These are phyloP conservation scores for Macrostomum lignano DNA, from an alignment of 1,140 invertebrate genomes.

Conservation along the genomic window DNA sequence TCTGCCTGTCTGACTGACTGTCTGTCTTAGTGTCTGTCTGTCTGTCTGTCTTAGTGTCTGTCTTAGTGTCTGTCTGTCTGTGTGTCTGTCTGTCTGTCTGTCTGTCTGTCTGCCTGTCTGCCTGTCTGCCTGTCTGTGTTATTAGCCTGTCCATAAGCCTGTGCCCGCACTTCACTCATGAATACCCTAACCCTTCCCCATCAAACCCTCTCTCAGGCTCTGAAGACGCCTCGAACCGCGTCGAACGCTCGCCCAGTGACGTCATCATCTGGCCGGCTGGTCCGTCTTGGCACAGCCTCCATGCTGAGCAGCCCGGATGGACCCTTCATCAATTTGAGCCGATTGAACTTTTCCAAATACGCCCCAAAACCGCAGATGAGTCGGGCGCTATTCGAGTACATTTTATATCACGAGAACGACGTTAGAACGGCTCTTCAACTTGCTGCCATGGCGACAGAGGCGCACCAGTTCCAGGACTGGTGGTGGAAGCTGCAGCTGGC, in stretches of 20 bases:
- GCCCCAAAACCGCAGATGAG: constrained; percentile 42
- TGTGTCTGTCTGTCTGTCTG: too few relatives aligned
- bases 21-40: too few relatives aligned
- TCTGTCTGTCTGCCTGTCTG: too few relatives aligned
- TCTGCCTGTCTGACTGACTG: too few relatives aligned
- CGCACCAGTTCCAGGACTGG: constrained; percentile 49
- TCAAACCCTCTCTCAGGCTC: constrained; percentile 39
- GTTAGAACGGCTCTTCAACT: constrained; percentile 55
- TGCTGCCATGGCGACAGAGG: constrained; percentile 45
- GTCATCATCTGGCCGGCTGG: constrained; percentile 36
- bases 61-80: too few relatives aligned
- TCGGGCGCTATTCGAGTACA: constrained; percentile 66
- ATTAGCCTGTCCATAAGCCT: too few relatives aligned
- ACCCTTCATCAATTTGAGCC: constrained; percentile 56
- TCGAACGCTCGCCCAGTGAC: constrained; percentile 44
- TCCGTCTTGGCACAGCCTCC: constrained; percentile 38
- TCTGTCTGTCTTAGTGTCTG: too few relatives aligned
- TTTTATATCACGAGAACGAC: constrained; percentile 72
- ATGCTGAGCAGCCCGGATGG: constrained; percentile 46
- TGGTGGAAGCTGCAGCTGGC: constrained; percentile 85
- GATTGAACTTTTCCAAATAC: constrained; percentile 66
- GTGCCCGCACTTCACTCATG: too few relatives aligned
- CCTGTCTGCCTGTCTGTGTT: too few relatives aligned
- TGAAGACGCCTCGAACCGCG: constrained; percentile 45
- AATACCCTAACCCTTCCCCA: too few relatives aligned